Conservation (phyloP, 2,797 vertebrate species). For the Dermochelys coriacea region DNA sequence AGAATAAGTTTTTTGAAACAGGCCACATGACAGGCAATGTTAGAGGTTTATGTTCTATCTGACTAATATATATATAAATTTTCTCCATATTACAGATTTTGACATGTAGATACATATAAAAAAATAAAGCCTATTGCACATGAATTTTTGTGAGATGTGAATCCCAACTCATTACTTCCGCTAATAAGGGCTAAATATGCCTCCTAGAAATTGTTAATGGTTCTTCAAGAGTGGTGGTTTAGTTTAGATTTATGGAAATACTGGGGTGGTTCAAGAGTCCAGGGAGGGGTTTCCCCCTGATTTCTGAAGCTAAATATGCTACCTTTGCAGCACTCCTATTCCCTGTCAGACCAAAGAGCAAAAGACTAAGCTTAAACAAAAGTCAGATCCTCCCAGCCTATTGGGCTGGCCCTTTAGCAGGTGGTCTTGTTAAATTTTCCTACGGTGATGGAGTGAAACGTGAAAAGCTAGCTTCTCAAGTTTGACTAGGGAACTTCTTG, state of each 20-base stretch:
- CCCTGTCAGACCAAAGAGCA: fast-evolving
- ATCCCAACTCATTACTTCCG: not conserved
- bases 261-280: not conserved
- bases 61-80: no score
- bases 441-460: not conserved
- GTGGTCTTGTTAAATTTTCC: not conserved
- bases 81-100: not conserved
- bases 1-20: not conserved
- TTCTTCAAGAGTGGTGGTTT: no score
- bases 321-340: not conserved
- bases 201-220: not conserved
- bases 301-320: not conserved
- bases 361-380: not conserved
- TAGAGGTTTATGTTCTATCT: no score
- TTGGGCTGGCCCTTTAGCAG: not conserved
- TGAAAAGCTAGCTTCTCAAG: not conserved
- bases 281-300: not conserved
- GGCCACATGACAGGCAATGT: not conserved
- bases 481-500: not conserved
- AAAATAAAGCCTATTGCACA: no score
- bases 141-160: no score
- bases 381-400: not conserved
- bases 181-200: not conserved
- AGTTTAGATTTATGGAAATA: no score
- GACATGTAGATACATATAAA: not conserved